These are phyloP conservation scores for Drosophila elegans DNA, from an alignment of 1,140 invertebrate genomes.

Conservation along the genomic window DNA sequence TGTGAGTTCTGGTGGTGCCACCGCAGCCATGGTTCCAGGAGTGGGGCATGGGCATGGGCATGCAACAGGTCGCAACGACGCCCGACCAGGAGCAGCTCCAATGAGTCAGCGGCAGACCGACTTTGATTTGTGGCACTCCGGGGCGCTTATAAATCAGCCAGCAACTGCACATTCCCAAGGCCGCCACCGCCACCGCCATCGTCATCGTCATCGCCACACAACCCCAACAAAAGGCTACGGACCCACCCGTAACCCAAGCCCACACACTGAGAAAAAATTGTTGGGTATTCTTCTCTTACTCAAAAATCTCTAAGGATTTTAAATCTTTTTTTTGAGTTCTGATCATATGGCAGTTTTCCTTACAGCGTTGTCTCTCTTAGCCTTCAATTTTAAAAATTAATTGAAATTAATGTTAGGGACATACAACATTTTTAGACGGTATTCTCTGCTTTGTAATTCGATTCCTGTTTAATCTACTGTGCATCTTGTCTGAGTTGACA, in stretches of 20 bases:
- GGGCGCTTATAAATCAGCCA: conserved; percentile 58
- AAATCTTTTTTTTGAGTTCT: no score
- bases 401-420: no score
- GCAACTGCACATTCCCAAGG: conserved; percentile 70
- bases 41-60: conserved; percentile 19
- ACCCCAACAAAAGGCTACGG: conserved; percentile 23
- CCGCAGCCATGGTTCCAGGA: conserved; percentile 19
- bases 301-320: not conserved
- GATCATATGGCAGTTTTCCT: no score
- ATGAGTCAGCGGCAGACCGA: conserved; percentile 60
- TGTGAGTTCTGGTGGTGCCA: conserved; percentile 9
- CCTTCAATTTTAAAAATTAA: no score
- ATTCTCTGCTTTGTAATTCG: no score
- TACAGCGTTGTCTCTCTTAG: no score
- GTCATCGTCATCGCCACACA: conserved; percentile 3
- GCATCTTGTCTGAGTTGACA: no score
- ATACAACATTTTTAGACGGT: no score
- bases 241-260: conserved; percentile 21
- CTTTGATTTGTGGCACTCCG: conserved; percentile 72
- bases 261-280: conserved; percentile 8
- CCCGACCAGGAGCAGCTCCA: conserved; percentile 20
- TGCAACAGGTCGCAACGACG: conserved; percentile 44
- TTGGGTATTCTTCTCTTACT: no score
- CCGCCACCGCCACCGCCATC: conserved; percentile 8
- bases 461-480: no score